These are phyloP conservation scores for Diplosoma virens DNA, from an alignment of 23 tunicate genomes.

Conservation along the genomic window DNA sequence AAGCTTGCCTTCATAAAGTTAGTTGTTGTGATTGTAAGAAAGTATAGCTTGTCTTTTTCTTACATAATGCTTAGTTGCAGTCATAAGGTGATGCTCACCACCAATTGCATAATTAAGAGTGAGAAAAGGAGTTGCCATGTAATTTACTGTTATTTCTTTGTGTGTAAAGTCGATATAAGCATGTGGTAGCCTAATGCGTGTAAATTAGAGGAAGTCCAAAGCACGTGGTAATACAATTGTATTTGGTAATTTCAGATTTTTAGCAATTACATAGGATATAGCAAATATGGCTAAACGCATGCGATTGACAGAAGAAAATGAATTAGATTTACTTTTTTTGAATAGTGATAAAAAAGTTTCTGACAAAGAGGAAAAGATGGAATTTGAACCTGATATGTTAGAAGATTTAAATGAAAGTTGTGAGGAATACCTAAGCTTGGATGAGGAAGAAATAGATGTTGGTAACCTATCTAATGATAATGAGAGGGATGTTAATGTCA, in stretches of 20 bases:
- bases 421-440: slow-evolving; percentile 3
- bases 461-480: background rate
- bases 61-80: background rate
- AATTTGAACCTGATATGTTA: slow-evolving; percentile 12
- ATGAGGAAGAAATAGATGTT: slow-evolving; percentile 2
- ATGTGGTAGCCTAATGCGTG: background rate
- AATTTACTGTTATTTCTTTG: no score
- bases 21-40: background rate
- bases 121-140: background rate
- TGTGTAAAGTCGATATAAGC: background rate
- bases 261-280: background rate
- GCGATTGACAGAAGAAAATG: background rate
- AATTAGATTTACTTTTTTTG: background rate
- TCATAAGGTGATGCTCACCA: background rate
- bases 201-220: background rate
- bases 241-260: background rate
- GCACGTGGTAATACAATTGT: background rate
- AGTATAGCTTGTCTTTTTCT: background rate
- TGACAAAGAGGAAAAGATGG: slow-evolving; percentile 15
- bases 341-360: slow-evolving; percentile 2
- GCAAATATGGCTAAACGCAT: slow-evolving; percentile 1
- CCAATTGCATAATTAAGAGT: background rate
- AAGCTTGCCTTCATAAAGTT: background rate
- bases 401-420: slow-evolving; percentile 7
- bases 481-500: background rate